Percentiles rank a stretch among this genome's conserved stretches.
Evolutionary conservation across 2,797 vertebrate genomes (phyloP).

Genomic region (Phataginus tricuspis): DNA sequence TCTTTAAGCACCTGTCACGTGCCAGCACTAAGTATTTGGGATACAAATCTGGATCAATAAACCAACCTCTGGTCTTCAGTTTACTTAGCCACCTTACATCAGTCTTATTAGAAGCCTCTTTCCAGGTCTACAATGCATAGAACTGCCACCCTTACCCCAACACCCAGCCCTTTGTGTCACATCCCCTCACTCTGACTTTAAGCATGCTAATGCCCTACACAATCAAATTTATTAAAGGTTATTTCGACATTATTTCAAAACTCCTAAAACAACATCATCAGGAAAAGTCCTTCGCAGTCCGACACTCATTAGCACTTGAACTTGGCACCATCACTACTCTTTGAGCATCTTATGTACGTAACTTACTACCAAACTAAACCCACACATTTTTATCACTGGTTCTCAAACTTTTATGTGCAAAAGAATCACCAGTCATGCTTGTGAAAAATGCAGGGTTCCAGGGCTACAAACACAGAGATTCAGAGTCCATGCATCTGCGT

Average conservation of each 20-base stretch:
- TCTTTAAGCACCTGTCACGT: background rate
- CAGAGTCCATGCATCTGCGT: background rate
- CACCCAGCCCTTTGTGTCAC: background rate
- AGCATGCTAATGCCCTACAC: background rate
- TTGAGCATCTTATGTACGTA: background rate
- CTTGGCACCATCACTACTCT: background rate
- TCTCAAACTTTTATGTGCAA: background rate
- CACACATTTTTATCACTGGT: background rate
- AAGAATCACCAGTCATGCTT: background rate
- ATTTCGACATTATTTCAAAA: conserved; percentile 30
- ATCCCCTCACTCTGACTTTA: background rate
- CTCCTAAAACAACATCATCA: background rate
- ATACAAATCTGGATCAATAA: background rate
- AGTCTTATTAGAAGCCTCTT: background rate
- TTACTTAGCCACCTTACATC: background rate
- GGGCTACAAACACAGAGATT: background rate
- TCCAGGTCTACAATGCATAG: background rate
- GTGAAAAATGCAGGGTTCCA: background rate
- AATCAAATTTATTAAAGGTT: background rate
- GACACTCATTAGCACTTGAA: background rate
- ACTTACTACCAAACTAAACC: background rate
- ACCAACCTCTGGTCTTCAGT: background rate
- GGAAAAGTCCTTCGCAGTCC: background rate
- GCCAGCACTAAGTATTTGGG: background rate
- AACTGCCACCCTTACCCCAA: background rate